Conservation (phyloP, 2,113 vertebrate genomes). For the Peromyscus polionotus region DNA sequence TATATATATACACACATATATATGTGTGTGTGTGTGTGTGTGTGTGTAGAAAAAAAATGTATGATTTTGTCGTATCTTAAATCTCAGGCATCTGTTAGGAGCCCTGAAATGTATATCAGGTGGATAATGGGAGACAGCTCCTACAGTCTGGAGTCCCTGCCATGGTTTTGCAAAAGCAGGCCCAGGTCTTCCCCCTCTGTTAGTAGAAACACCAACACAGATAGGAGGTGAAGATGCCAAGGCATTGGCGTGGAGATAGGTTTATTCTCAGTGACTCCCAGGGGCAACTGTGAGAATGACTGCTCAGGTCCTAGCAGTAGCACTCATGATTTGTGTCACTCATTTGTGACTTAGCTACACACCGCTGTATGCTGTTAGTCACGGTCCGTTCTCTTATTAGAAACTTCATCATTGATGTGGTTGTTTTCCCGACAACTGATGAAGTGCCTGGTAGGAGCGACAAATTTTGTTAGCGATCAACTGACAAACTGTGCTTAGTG, state of each 20-base stretch:
- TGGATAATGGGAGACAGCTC: neutral
- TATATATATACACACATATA: too few species aligned
- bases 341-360: neutral
- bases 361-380: neutral
- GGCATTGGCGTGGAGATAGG: neutral
- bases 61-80: neutral
- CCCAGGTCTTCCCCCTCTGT: neutral
- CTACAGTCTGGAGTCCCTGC: neutral
- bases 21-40: too few species aligned
- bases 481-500: neutral
- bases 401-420: neutral
- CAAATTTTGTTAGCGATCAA: slow-evolving; percentile 32
- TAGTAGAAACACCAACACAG: neutral
- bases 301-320: neutral
- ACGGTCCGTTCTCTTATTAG: neutral
- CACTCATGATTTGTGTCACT: neutral
- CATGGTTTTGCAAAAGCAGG: neutral
- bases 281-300: slow-evolving; percentile 22
- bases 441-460: neutral
- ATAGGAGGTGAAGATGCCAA: neutral
- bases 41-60: neutral
- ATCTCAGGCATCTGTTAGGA: neutral
- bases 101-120: neutral
- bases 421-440: slow-evolving; percentile 6
- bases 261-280: neutral